Evolutionary conservation across 2,113 vertebrate genomes (phyloP), one percentile per base, ranked within the genome.

Genomic region (Dasyornis broadbenti): DNA sequence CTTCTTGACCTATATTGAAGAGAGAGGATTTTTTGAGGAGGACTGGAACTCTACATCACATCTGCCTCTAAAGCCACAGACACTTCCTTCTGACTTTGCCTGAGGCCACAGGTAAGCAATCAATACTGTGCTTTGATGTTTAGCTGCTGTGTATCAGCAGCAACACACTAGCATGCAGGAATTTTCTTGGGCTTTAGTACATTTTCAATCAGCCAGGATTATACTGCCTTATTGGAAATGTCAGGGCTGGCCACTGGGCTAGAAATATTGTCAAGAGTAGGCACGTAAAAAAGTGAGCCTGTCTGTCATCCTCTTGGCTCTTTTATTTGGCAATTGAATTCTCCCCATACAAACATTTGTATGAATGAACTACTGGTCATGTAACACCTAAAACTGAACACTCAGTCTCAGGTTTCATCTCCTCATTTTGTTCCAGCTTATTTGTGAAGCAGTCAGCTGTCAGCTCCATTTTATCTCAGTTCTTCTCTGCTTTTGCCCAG

Each of bases 11-110:
- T 92, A 97, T 73, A 95, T 82, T 77, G 88, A 89, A 92, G 53
- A 79, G 57, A 95, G 86, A 96, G 89, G 77, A 94, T 86, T 86
- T 92, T 89, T 26, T 83, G 95, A 83, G 90, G 96, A 97, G 78
- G 95, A 87, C 86, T 97, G 95, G 97, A 94, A 96, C 76, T 78
- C 68, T 94, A 24, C 93, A 96, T 95, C 93, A 82, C 13, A 2
- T 90, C 93, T 86, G 90, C 90, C 96, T 97, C 97, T 97, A 96
- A 97, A 98, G 96, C 97, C 98, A 98, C 98, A 98, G 90, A 84
- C 81, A 83, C 42, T 97, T 98, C 97, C 97, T 97, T 96, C 91
- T 90, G 88, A 79, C 90, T 94, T 95, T 83, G 85, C 97, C 94
- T 61, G 37, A 69, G 95, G 95, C 86, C 93, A 91, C 93, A 97